These are phyloP conservation scores for Drosophila lutescens DNA, from an alignment of 2,888 invertebrate genomes.

Conservation along the genomic window DNA sequence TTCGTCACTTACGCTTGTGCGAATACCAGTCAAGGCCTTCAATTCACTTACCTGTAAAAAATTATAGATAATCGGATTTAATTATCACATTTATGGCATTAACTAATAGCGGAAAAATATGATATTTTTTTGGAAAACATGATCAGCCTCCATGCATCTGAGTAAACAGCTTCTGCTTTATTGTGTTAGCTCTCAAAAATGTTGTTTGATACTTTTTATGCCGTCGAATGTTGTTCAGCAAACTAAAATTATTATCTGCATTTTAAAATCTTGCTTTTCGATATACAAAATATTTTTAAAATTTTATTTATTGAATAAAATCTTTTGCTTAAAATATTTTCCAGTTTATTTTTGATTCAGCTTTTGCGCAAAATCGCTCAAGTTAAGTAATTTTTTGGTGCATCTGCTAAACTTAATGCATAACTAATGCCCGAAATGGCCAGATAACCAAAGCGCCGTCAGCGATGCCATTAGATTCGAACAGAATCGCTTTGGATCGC, in stretches of 20 bases:
- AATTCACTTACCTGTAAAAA: constrained; percentile 69
- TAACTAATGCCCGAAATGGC: constrained; percentile 22
- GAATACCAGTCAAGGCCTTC: neutral
- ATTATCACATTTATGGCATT: constrained; percentile 19
- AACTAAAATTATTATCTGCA: neutral
- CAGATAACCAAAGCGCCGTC: constrained; percentile 6
- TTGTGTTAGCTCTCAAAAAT: neutral
- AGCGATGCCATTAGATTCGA: constrained; percentile 37
- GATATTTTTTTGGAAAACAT: neutral
- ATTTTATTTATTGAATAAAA: neutral
- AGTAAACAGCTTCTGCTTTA: neutral
- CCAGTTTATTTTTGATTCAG: neutral
- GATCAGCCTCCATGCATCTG: neutral
- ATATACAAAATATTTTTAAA: neutral
- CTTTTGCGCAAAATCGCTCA: neutral
- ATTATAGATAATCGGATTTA: constrained; percentile 29
- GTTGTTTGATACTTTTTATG: too few relatives aligned
- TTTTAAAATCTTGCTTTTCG: too few relatives aligned
- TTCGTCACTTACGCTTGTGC: constrained; percentile 28
- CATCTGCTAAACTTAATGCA: constrained; percentile 15
- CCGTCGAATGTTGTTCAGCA: neutral
- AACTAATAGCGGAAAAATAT: neutral
- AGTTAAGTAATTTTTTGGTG: neutral
- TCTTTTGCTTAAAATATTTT: neutral
- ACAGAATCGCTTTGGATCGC: constrained; percentile 1